Evolutionary conservation across 2,888 invertebrate genomes (phyloP).

Genomic region (Temnothorax unifasciatus): DNA sequence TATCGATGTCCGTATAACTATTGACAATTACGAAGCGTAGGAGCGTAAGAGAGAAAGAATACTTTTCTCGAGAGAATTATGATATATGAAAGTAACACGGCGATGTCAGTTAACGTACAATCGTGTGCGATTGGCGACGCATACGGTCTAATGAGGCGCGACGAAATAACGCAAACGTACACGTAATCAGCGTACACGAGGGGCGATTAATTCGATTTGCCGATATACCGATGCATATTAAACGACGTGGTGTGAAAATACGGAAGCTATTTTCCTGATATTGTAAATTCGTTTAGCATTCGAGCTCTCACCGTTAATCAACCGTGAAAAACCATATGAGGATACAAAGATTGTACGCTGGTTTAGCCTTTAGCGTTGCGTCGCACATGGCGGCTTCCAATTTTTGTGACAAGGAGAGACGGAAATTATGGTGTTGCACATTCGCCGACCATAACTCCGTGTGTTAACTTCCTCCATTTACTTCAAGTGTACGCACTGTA

Average conservation of each 20-base stretch:
- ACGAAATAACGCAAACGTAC: constrained; percentile 1
- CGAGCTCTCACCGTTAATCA: constrained; percentile 41
- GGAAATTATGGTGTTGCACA: constrained; percentile 52
- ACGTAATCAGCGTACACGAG: background rate
- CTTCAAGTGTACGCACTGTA: constrained; percentile 25
- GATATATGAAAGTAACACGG: background rate
- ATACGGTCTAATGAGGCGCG: background rate
- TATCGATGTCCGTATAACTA: background rate
- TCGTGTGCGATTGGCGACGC: background rate
- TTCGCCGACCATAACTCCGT: constrained; percentile 62
- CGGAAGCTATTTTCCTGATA: constrained; percentile 39
- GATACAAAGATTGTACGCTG: constrained; percentile 22
- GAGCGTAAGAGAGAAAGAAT: background rate
- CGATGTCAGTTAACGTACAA: background rate
- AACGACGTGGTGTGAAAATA: constrained; percentile 41
- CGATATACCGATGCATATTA: background rate
- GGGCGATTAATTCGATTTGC: constrained; percentile 38
- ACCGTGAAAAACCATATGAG: constrained; percentile 30
- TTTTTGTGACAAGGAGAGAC: constrained; percentile 41
- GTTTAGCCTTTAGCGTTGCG: constrained; percentile 21
- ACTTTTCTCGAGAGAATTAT: background rate
- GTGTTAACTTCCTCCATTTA: constrained; percentile 68
- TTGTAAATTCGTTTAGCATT: constrained; percentile 27
- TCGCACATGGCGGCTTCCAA: constrained; percentile 36
- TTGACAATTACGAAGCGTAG: background rate